A percentile compares a stretch with the other conserved stretches of the same genome.
Evolutionary conservation across 2,888 invertebrate species (phyloP).

Genomic region (Athripsodes cinereus): DNA sequence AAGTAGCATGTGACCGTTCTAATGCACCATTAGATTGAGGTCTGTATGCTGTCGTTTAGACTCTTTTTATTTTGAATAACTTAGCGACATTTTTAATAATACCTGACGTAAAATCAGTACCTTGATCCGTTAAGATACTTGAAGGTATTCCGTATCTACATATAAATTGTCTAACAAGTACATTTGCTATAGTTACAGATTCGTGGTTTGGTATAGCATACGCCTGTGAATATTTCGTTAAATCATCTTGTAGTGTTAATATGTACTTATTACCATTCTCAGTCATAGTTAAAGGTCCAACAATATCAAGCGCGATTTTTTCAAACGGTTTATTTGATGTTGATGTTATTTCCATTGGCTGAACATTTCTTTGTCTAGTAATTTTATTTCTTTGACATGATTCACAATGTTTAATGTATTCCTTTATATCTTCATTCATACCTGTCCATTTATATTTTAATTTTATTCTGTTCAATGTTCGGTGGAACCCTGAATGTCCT

Average conservation of each 20-base stretch:
- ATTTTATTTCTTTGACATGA: constrained; percentile 32
- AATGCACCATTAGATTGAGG: constrained; percentile 32
- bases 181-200: constrained; percentile 30
- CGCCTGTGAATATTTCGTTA: constrained; percentile 33
- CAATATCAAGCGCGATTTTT: constrained; percentile 31
- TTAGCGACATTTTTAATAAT: constrained; percentile 30
- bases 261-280: constrained; percentile 32
- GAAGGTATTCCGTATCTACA: constrained; percentile 35
- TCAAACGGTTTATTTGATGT: constrained; percentile 30
- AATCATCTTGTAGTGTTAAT: constrained; percentile 33
- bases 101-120: constrained; percentile 39
- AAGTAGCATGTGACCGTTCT: constrained; percentile 32
- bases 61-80: constrained; percentile 31
- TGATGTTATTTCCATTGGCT: constrained; percentile 32
- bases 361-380: constrained; percentile 25
- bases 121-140: constrained; percentile 49
- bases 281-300: constrained; percentile 32
- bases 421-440: constrained; percentile 18
- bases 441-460: constrained; percentile 16
- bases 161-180: constrained; percentile 27
- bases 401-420: constrained; percentile 29
- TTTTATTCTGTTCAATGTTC: constrained; percentile 19
- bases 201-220: constrained; percentile 31
- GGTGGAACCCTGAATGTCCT: constrained; percentile 20
- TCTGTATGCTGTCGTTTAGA: constrained; percentile 31